Evolutionary conservation across 2,888 invertebrate species (phyloP), one percentile per base, ranked within the genome.

Genomic region (Achlya flavicornis): DNA sequence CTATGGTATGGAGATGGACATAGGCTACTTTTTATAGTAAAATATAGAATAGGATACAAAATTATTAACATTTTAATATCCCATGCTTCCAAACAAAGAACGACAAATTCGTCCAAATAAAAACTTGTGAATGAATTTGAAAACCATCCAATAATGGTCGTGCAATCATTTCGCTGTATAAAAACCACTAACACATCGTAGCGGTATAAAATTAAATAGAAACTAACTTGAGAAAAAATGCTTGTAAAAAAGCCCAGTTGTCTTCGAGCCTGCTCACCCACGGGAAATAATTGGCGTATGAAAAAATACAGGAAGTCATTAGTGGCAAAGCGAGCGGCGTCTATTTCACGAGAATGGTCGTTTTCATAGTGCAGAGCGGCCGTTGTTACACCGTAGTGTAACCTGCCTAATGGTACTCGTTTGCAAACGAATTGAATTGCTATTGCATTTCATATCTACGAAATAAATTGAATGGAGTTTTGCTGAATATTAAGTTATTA

Each of bases 261-360:
- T 88, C 88, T 89, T 89, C 26, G 75, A 78, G 72, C 74, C 74
- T 89, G 87, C 83, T 90, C 89, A 87, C 82, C 87, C 86, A 88
- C 79, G 84, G 87, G 88, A 86, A 89, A 92, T 92, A 91, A 92
- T 91, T 90, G 90, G 88, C 85, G 77, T 85, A 88, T 87, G 88
- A 89, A 90, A 91, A 92, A 91, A 89, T 85, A 87, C 92, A 90
- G 92, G 92, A 93, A 92, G 90, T 93, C 91, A 89, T 93, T 93
- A 92, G 91, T 88, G 88, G 88, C 84, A 80, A 87, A 90, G 85
- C 85, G 86, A 87, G 84, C 85, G 83, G 90, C 86, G 84, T 88
- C 90, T 89, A 90, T 91, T 90, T 87, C 86, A 90, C 86, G 82
- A 85, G 84, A 86, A 85, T 79, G 78, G 80, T 79, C 73, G 75